These are phyloP conservation scores for Macroteleia sp. DNA, from an alignment of 2,888 invertebrate species.

Conservation along the genomic window DNA sequence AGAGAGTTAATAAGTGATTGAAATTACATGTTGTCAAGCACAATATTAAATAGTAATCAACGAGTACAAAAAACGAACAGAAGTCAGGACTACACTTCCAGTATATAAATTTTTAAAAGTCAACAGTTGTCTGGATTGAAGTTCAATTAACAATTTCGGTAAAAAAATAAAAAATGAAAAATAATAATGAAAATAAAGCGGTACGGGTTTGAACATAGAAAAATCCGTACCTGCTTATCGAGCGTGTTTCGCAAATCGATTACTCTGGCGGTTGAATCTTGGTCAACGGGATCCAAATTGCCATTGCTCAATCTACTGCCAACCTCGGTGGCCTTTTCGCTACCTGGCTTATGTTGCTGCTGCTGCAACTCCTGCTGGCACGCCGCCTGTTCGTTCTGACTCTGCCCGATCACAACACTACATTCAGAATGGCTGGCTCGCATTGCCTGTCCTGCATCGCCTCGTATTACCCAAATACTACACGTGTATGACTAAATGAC, in stretches of 20 bases:
- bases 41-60: slow-evolving; percentile 12
- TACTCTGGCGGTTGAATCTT: slow-evolving; percentile 87
- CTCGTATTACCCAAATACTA: slow-evolving; percentile 72
- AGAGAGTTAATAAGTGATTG: no score
- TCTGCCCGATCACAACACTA: slow-evolving; percentile 83
- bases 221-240: slow-evolving; percentile 90
- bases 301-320: slow-evolving; percentile 82
- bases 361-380: slow-evolving; percentile 70
- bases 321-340: slow-evolving; percentile 73
- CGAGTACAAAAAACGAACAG: slow-evolving; percentile 17
- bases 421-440: slow-evolving; percentile 82
- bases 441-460: slow-evolving; percentile 72
- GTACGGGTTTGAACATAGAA: not conserved
- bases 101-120: no score
- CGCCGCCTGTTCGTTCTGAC: slow-evolving; percentile 80
- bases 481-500: slow-evolving; percentile 70
- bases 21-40: slow-evolving; percentile 25
- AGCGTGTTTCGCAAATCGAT: slow-evolving; percentile 93
- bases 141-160: no score
- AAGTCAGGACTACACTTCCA: no score
- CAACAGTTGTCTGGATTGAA: no score
- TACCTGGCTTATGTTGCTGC: slow-evolving; percentile 73
- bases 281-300: slow-evolving; percentile 84
- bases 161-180: not conserved
- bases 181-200: no score